Percentiles rank a stretch among this genome's conserved stretches.
Evolutionary conservation across 2,888 invertebrate species (phyloP).

Genomic region (Phasia obesa): DNA sequence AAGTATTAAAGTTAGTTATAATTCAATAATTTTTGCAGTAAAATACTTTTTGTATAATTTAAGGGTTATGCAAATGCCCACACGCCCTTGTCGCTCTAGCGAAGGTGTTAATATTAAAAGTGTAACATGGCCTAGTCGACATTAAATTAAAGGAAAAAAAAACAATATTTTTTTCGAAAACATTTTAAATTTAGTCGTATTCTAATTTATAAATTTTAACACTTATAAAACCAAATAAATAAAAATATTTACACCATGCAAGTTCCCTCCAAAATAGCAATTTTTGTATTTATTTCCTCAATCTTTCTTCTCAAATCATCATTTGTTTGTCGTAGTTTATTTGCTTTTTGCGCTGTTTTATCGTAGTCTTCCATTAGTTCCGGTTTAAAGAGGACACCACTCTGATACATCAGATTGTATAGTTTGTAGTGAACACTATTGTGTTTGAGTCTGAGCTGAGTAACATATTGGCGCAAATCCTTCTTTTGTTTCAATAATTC

Average conservation of each 20-base stretch:
- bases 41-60: too few relatives aligned
- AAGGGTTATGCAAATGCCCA: too few relatives aligned
- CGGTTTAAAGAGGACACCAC: conserved; percentile 78
- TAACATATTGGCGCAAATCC: conserved; percentile 71
- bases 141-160: too few relatives aligned
- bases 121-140: too few relatives aligned
- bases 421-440: conserved; percentile 71
- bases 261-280: conserved; percentile 7
- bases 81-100: too few relatives aligned
- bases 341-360: conserved; percentile 71
- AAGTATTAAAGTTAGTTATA: too few relatives aligned
- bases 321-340: conserved; percentile 57
- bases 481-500: conserved; percentile 60
- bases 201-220: conserved; percentile 26
- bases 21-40: too few relatives aligned
- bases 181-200: neutral
- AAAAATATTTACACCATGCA: neutral
- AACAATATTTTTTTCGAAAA: too few relatives aligned
- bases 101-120: too few relatives aligned
- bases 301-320: conserved; percentile 64
- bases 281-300: conserved; percentile 26
- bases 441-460: conserved; percentile 73
- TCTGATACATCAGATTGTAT: conserved; percentile 73
- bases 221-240: conserved; percentile 3
- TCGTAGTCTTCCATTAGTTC: conserved; percentile 78